A percentile compares a stretch with the other conserved stretches of the same genome.
These are phyloP conservation scores for Oscheius sp. DNA, from an alignment of 2,888 invertebrate species.

Conservation along the genomic window DNA sequence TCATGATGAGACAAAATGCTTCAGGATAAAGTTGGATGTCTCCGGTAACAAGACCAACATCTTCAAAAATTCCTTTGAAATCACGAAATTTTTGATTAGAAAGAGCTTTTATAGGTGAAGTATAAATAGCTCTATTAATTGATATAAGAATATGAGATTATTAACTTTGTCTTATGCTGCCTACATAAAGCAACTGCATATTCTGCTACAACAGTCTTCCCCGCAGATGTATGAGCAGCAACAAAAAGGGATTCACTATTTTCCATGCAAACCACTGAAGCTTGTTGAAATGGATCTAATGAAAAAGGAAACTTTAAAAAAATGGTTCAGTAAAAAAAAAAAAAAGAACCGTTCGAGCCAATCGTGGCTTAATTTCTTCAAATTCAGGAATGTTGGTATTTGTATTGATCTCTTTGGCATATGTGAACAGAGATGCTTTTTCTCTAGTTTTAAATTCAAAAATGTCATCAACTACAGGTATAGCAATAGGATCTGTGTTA, in stretches of 20 bases:
- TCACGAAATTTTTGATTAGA: conserved; percentile 99
- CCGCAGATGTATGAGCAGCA: conserved; percentile 96
- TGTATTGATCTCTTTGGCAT: conserved; percentile 37
- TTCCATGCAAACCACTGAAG: conserved; percentile 91
- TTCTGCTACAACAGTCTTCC: conserved; percentile 97
- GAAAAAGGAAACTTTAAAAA: conserved; percentile 79
- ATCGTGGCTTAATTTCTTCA: conserved; percentile 34
- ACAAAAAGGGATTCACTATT: conserved; percentile 91
- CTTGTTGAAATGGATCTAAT: conserved; percentile 94
- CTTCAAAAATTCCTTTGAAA: conserved; percentile 87
- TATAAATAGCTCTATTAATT: conserved; percentile 79
- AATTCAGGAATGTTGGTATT: conserved; percentile 41
- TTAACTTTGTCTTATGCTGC: conserved; percentile 73
- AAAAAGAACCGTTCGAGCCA: conserved; percentile 49
- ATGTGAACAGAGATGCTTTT: conserved; percentile 19
- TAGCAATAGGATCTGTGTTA: conserved; percentile 12
- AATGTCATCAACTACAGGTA: neutral
- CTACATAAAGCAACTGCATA: conserved; percentile 96
- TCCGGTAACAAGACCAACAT: conserved; percentile 91
- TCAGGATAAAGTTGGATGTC: conserved; percentile 93
- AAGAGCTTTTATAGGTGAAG: conserved; percentile 97
- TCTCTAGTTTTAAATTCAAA: neutral
- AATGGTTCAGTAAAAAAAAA: neutral
- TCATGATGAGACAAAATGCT: conserved; percentile 96
- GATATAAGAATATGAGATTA: neutral